phyloP scores from a whole-genome alignment of 2,113 vertebrate species.

The Gallinago media region DNA sequence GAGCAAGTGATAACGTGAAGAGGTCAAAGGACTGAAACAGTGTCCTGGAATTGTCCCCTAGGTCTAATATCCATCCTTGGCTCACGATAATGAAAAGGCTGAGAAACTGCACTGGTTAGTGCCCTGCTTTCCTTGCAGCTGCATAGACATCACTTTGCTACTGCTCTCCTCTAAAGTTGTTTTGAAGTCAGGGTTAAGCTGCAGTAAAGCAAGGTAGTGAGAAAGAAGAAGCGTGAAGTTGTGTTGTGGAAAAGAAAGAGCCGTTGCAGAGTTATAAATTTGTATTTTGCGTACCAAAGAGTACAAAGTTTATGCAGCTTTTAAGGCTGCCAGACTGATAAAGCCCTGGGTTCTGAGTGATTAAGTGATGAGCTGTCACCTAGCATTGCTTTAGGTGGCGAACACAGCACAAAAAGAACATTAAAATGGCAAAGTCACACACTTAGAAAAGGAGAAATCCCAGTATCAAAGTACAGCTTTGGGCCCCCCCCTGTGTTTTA shows the following conservation, averaged over 20 bases:
- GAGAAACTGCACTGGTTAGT: neutral
- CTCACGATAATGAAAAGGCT: neutral
- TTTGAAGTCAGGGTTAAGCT: neutral
- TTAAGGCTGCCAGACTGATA: neutral
- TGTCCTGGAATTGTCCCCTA: neutral
- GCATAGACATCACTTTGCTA: neutral
- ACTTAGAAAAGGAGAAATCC: neutral
- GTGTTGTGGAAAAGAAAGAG: neutral
- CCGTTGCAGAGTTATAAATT: neutral
- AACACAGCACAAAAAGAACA: neutral
- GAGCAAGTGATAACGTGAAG: neutral
- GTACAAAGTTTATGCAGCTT: neutral
- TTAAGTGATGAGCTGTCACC: neutral
- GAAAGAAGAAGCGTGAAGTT: neutral
- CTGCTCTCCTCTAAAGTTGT: neutral
- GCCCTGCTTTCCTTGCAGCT: neutral
- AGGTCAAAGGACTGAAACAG: neutral
- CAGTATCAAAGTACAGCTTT: neutral
- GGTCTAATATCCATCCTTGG: neutral
- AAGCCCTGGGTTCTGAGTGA: neutral
- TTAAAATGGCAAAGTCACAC: neutral
- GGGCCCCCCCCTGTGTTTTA: neutral
- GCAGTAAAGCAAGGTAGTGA: neutral
- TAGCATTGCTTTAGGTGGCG: neutral
- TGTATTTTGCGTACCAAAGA: neutral